A percentile compares a stretch with the other conserved stretches of the same genome.
phyloP scores from a whole-genome alignment of 2,113 vertebrate genomes.

The Sisor rabdophorus region DNA sequence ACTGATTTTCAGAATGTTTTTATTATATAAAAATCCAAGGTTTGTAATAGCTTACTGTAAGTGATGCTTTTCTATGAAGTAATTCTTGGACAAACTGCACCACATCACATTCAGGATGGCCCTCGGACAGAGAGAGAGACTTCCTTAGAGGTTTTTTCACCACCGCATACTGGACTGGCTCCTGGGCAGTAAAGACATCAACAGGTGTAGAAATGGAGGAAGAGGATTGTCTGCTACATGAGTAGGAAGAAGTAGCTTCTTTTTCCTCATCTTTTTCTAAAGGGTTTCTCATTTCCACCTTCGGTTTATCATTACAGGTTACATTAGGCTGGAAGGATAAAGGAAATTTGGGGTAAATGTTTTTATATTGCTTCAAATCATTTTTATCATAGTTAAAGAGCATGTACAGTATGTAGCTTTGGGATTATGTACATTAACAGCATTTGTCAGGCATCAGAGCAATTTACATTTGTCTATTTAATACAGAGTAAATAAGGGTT shows the following conservation, averaged over 20 bases:
- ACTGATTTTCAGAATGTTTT: background rate
- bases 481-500: too few species aligned
- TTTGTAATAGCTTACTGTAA: background rate
- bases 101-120: background rate
- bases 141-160: constrained; percentile 53
- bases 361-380: background rate
- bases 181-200: background rate
- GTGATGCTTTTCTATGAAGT: background rate
- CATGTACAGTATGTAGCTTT: background rate
- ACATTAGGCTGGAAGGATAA: constrained; percentile 23
- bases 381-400: background rate
- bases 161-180: constrained; percentile 51
- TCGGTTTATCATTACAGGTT: constrained; percentile 4
- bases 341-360: background rate
- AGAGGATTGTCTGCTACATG: background rate
- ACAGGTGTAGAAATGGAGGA: background rate
- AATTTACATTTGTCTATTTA: too few species aligned
- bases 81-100: background rate
- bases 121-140: constrained; percentile 40
- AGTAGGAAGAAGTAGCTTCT: background rate
- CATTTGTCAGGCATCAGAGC: too few species aligned
- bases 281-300: background rate
- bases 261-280: constrained; percentile 12
- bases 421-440: background rate
- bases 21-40: too few species aligned